phyloP scores from a whole-genome alignment of 2,113 vertebrate genomes.

The Conger conger region DNA sequence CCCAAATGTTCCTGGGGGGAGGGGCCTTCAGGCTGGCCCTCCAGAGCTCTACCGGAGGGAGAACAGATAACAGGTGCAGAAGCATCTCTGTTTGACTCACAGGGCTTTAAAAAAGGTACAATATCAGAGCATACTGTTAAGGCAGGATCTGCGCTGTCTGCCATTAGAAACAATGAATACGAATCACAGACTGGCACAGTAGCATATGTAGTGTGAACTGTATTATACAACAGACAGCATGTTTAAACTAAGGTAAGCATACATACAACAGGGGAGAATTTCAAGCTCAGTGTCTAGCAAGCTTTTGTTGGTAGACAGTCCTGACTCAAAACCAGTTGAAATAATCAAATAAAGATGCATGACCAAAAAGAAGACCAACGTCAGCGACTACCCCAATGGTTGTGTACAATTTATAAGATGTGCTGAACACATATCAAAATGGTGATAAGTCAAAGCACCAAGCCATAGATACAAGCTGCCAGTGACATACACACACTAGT shows the following conservation, averaged over 20 bases:
- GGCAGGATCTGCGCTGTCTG: neutral
- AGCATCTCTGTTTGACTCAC: neutral
- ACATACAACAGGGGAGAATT: neutral
- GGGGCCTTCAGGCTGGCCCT: slow-evolving; percentile 68
- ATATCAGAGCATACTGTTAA: neutral
- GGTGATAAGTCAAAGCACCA: neutral
- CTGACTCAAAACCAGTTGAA: neutral
- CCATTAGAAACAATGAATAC: neutral
- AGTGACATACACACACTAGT: too few relatives aligned
- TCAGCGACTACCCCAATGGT: neutral
- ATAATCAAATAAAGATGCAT: neutral
- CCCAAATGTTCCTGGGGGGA: slow-evolving; percentile 53
- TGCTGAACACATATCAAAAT: neutral
- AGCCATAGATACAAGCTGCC: neutral
- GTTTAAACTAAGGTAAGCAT: neutral
- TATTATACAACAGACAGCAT: neutral
- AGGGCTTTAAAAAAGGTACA: neutral
- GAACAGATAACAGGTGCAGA: neutral
- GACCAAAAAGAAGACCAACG: too few relatives aligned
- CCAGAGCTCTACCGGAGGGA: slow-evolving; percentile 53
- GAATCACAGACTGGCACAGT: neutral
- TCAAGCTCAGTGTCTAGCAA: neutral
- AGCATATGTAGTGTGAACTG: neutral
- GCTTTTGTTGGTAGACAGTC: neutral
- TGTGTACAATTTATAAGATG: neutral